Evolutionary conservation across 2,113 vertebrate species (phyloP), one percentile per base, ranked within the genome.

Genomic region (Crocuta crocuta): DNA sequence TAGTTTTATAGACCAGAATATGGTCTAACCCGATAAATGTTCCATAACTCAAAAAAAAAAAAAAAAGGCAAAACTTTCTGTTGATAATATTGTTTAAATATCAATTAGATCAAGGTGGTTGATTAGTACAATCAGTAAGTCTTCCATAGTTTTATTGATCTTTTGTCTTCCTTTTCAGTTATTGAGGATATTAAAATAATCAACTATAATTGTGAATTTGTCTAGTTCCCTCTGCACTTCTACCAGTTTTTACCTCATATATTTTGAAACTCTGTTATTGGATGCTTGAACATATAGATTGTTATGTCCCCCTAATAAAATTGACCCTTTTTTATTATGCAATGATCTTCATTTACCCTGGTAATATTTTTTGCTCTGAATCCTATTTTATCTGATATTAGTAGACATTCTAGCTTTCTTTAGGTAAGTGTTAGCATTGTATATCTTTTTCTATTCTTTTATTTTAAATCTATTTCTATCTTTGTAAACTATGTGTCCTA

Each of bases 341-440:
- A 93, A 58, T 82, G n/a, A 66, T 45, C 11, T 82, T 74, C 55
- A 74, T 55, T 92, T 55, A 35, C 45, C 26, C n/a, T 73, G 26
- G 11, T 50, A 81, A 63, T 79, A 89, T 19, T 19, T 66, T 89
- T 96, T 70, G 26, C 15, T 96, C 71, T 5, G 21, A 95, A 68
- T 78, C 10, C 21, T 95, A n/a, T 45, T n/a, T 76, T 83, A 76
- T 84, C 79, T 96, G 16, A 65, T 81, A 74, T 81, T 88, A 87
- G 63, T 55, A 33, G 48, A 63, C 39, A 85, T 13, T 50, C 13
- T 70, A 73, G 39, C 26, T 50, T 76, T 83, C 35, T 93, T 84
- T 89, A 58, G 1, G 12, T 45, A 79, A n/a, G 39, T 66, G 53
- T 85, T 88, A 88, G 26, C 53, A 87, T 73, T 21, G 11, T 79